These are phyloP conservation scores for Apodemus sylvaticus DNA, from an alignment of 2,113 vertebrate genomes.

Conservation along the genomic window DNA sequence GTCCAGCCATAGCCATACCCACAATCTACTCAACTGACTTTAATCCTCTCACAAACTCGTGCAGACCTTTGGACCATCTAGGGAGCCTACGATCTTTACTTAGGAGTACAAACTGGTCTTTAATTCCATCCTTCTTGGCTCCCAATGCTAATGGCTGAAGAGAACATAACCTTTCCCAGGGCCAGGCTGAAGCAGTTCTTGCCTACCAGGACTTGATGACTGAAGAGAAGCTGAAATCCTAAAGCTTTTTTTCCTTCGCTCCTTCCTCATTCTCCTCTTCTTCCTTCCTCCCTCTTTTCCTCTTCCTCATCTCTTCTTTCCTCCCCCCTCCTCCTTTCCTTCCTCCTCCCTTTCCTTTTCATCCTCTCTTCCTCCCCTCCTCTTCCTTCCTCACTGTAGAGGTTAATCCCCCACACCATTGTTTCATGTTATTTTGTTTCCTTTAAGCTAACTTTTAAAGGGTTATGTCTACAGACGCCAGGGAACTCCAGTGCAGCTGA, in stretches of 20 bases:
- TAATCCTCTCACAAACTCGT: conserved; percentile 18
- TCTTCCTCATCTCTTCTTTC: too few species aligned
- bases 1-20: not conserved
- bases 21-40: conserved; percentile 21
- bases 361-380: not conserved
- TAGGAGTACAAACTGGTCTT: not conserved
- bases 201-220: not conserved
- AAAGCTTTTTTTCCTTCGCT: not conserved
- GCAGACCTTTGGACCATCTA: conserved; percentile 1
- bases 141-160: not conserved
- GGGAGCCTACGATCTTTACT: not conserved
- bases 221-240: conserved; percentile 40
- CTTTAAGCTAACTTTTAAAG: conserved; percentile 63
- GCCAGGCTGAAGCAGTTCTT: not conserved
- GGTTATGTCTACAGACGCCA: conserved; percentile 53
- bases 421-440: conserved; percentile 60
- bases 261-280: not conserved
- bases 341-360: not conserved
- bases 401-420: not conserved
- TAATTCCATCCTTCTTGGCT: conserved; percentile 20
- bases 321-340: not conserved
- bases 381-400: not conserved
- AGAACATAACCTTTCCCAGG: conserved; percentile 22
- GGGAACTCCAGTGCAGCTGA: too few species aligned
- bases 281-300: too few species aligned